A percentile compares a stretch with the other conserved stretches of the same genome.
phyloP scores from a whole-genome alignment of 2,113 vertebrate genomes.

The Thamnophis sirtalis region DNA sequence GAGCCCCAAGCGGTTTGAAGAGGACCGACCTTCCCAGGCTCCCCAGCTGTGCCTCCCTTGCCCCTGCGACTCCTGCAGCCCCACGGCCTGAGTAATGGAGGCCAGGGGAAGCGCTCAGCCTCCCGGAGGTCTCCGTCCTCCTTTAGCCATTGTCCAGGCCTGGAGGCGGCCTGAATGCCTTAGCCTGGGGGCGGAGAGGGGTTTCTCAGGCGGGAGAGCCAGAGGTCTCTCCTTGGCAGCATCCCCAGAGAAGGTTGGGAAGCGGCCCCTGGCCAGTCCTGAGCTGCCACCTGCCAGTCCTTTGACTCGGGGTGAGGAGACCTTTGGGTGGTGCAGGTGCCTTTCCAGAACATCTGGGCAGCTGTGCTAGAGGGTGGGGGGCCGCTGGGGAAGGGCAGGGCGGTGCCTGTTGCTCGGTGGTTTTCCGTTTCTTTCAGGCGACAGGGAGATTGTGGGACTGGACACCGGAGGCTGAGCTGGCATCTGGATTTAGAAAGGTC shows the following conservation, averaged over 20 bases:
- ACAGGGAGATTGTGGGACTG: too few relatives aligned
- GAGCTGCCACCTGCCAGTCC: accelerated
- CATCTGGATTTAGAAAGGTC: not conserved
- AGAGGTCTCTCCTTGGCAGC: not conserved
- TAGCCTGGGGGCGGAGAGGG: not conserved
- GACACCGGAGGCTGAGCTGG: not conserved
- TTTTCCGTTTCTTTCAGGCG: too few relatives aligned
- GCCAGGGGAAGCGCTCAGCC: not conserved
- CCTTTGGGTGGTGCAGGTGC: accelerated
- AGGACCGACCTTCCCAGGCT: not conserved
- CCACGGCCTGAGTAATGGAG: too few relatives aligned
- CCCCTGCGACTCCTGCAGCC: not conserved
- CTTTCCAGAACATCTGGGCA: not conserved
- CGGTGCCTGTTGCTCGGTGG: accelerated
- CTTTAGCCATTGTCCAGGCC: not conserved
- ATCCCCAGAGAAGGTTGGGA: not conserved
- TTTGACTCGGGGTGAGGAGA: not conserved
- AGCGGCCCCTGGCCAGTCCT: not conserved
- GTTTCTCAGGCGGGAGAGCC: not conserved
- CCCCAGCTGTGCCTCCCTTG: too few relatives aligned
- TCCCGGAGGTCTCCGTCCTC: accelerated
- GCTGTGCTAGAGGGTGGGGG: not conserved
- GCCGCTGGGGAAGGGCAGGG: not conserved
- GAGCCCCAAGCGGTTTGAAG: too few relatives aligned
- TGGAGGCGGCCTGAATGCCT: not conserved